phyloP scores from a whole-genome alignment of 2,113 vertebrate genomes.

The Gymnobelideus leadbeateri region DNA sequence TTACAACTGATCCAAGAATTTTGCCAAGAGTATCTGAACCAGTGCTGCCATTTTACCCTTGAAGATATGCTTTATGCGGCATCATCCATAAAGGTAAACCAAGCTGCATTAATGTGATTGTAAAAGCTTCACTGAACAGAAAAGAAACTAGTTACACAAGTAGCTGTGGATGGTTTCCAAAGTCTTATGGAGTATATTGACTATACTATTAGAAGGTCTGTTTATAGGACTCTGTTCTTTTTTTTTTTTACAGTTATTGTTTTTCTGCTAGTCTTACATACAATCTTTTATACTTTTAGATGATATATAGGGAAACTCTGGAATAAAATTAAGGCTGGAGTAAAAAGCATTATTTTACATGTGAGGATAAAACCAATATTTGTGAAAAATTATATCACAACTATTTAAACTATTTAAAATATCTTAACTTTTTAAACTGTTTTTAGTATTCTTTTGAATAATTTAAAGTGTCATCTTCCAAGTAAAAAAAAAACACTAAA shows the following conservation, averaged over 20 bases:
- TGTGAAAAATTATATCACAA: background rate
- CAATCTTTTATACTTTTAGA: background rate
- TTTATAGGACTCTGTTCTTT: background rate
- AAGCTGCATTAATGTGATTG: background rate
- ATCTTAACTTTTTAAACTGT: too few relatives aligned
- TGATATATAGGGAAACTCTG: background rate
- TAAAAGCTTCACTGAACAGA: background rate
- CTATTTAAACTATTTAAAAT: background rate
- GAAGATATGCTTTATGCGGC: slow-evolving; percentile 98
- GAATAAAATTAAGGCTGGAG: background rate
- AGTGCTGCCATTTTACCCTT: slow-evolving; percentile 95
- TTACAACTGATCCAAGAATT: slow-evolving; percentile 96
- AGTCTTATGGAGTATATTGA: background rate
- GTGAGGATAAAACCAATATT: background rate
- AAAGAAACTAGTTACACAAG: background rate
- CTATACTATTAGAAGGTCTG: background rate
- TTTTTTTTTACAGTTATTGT: background rate
- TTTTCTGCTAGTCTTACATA: background rate
- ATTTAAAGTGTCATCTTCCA: background rate
- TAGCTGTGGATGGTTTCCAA: background rate
- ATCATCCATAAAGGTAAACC: slow-evolving; percentile 94
- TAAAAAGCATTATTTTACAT: background rate
- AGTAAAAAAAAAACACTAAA: background rate
- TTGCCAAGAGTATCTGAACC: slow-evolving; percentile 95
- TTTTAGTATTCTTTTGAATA: background rate